Evolutionary conservation across 2,797 vertebrate species (phyloP).

Genomic region (Furcifer pardalis): DNA sequence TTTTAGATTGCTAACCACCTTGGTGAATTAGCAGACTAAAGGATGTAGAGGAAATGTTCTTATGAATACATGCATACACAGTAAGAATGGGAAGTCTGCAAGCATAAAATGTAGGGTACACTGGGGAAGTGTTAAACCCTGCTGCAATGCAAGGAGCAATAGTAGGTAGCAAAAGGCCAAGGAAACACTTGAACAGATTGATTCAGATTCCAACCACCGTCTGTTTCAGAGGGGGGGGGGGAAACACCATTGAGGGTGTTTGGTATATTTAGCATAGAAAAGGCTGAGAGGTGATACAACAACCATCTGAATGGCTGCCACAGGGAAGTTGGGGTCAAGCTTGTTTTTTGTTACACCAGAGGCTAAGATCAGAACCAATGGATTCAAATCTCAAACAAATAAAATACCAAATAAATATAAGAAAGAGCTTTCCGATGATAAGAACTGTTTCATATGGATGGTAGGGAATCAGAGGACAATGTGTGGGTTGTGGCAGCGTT

Average conservation of each 20-base stretch:
- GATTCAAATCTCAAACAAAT: not conserved
- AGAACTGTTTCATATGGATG: not conserved
- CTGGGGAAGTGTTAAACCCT: not conserved
- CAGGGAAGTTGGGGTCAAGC: not conserved
- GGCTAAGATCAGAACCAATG: not conserved
- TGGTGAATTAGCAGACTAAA: not conserved
- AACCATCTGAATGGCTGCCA: not conserved
- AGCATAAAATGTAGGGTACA: not conserved
- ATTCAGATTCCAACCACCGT: not conserved
- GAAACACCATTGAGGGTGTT: not conserved
- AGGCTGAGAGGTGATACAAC: not conserved
- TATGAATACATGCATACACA: not conserved
- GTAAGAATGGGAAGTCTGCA: not conserved
- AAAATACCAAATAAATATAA: not conserved
- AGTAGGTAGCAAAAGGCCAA: not conserved
- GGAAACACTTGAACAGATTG: not conserved
- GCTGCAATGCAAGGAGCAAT: not conserved
- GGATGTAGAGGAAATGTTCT: not conserved
- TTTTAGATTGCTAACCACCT: not conserved
- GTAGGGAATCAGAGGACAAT: too few relatives aligned
- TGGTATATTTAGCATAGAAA: not conserved
- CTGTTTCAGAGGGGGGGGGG: not conserved
- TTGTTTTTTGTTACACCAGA: not conserved
- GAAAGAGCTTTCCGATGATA: not conserved
- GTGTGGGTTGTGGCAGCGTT: too few relatives aligned